Conservation (phyloP, 2,888 invertebrate species). For the Thymelicus lineola region DNA sequence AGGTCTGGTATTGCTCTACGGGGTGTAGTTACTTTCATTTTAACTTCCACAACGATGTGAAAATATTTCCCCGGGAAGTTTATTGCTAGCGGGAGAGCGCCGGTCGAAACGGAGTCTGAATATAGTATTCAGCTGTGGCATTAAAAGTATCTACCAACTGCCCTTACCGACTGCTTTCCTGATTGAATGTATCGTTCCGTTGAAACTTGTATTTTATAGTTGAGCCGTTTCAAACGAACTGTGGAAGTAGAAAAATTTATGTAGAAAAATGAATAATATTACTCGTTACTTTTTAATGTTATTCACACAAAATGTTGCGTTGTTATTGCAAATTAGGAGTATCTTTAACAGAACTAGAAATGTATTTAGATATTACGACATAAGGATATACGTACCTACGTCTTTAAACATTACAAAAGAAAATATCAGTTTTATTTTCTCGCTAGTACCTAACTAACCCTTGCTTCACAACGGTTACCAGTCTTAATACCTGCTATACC, state of each 20-base stretch:
- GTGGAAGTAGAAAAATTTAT: neutral
- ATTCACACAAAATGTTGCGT: too few relatives aligned
- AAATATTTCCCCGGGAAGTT: slow-evolving; percentile 79
- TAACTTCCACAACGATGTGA: slow-evolving; percentile 83
- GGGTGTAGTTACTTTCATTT: slow-evolving; percentile 83
- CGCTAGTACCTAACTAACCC: too few relatives aligned
- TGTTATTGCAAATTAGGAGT: too few relatives aligned
- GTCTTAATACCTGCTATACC: too few relatives aligned
- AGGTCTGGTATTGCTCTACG: slow-evolving; percentile 71
- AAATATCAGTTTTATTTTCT: too few relatives aligned
- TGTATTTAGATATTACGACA: too few relatives aligned
- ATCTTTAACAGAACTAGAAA: too few relatives aligned
- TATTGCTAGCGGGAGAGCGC: slow-evolving; percentile 76
- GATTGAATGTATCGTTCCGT: slow-evolving; percentile 36
- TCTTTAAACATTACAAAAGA: too few relatives aligned
- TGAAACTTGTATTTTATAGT: slow-evolving; percentile 37
- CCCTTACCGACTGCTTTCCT: slow-evolving; percentile 29
- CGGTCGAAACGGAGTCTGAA: slow-evolving; percentile 57
- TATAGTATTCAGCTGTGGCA: slow-evolving; percentile 54
- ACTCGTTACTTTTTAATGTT: too few relatives aligned
- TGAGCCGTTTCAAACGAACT: slow-evolving; percentile 26
- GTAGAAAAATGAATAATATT: too few relatives aligned
- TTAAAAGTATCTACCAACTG: slow-evolving; percentile 49
- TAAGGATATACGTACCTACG: too few relatives aligned
- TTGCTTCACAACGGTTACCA: too few relatives aligned